Evolutionary conservation across 2,888 invertebrate species (phyloP).

Genomic region (Thera obeliscata): DNA sequence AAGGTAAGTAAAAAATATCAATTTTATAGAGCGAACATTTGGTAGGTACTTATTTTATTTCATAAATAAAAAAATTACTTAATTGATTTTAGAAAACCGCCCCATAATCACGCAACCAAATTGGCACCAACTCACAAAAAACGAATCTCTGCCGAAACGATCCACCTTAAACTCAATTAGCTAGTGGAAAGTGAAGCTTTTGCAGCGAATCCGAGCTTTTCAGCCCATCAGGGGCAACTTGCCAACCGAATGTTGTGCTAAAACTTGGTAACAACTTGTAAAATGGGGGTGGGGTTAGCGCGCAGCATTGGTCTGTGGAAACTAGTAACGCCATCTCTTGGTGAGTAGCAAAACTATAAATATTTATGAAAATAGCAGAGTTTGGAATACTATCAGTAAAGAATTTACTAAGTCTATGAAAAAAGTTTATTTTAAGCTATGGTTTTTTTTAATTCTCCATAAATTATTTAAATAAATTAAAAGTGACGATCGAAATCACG

Average conservation of each 20-base stretch:
- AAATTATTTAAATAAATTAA: too few species aligned
- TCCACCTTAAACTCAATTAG: constrained; percentile 55
- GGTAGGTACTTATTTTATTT: too few species aligned
- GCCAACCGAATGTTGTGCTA: constrained; percentile 60
- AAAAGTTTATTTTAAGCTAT: too few species aligned
- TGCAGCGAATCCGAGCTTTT: constrained; percentile 59
- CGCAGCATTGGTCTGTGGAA: not conserved
- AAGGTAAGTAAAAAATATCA: too few species aligned
- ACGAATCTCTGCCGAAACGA: constrained; percentile 39
- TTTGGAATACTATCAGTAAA: too few species aligned
- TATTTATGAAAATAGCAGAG: not conserved
- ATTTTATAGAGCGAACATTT: too few species aligned
- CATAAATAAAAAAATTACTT: too few species aligned
- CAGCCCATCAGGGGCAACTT: constrained; percentile 59
- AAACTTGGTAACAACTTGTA: constrained; percentile 56
- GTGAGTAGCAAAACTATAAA: constrained; percentile 57
- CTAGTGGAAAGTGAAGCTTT: constrained; percentile 57
- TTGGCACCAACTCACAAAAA: constrained; percentile 35
- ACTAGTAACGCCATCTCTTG: constrained; percentile 67
- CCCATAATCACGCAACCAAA: constrained; percentile 12
- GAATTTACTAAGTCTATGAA: too few species aligned
- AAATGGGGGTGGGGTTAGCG: constrained; percentile 40
- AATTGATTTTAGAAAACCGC: not conserved
- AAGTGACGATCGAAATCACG: too few species aligned
- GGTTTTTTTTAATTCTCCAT: too few species aligned